Evolutionary conservation across 2,113 vertebrate species (phyloP), one percentile per base, ranked within the genome.

Genomic region (Bambusicola thoracicus): DNA sequence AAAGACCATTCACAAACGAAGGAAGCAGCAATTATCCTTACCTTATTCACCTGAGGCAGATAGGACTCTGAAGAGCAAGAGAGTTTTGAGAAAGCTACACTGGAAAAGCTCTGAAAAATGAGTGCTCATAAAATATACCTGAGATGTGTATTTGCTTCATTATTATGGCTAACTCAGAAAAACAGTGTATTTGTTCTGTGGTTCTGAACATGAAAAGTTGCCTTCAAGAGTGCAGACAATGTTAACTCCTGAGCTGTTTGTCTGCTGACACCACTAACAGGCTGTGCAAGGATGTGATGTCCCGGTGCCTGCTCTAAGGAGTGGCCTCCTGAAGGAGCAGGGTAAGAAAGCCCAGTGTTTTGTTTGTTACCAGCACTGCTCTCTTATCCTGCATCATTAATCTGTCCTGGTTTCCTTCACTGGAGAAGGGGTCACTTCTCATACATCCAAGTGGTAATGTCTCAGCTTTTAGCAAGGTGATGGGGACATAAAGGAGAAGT

Each of bases 351-450:
- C 25, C 21, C 41, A 25, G 0, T 46, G 38, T 27, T 84, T 68
- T 85, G 58, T 73, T 87, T 82, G 81, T 77, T 76, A 14, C 27
- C 41, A 49, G 48, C 22, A 40, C 30, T 92, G 53, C 46, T 92
- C 77, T 76, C 85, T 81, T 81, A 88, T 87, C 61, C 83, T 74
- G 59, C 51, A 89, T 87, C 38, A 27, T 90, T 89, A 69, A 53
- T 16, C 41, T 77, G 74, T 24, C 76, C 84, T 46, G 41, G 46
- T 87, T 90, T 90, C 59, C 56, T 84, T 43, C 72, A 16, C 69
- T 62, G 68, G 46, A 90, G 89, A 90, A 92, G 30, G 36, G 55
- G 36, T 25, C 2, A 38, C 68, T 89, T 67, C 62, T 90, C 81
- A 78, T 44, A 34, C 41, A 78, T 38, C 46, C 77, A 92, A 87